Base-by-base conservation (phyloP, 2,888 invertebrate genomes). In the Calameuta idolon region DNA sequence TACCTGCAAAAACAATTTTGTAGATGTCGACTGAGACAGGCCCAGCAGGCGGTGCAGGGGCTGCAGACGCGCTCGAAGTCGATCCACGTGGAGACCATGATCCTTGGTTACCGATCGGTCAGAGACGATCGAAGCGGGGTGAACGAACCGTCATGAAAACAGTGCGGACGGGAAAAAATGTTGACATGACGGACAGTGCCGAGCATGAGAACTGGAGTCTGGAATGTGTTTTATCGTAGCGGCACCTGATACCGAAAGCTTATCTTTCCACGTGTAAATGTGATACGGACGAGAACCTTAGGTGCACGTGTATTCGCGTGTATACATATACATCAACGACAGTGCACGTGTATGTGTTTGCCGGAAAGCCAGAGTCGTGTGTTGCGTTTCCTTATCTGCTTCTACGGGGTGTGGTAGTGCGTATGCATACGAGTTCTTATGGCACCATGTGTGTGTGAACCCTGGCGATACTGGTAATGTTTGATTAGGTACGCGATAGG, bases 201-300 rank as follows among this genome's bases (percentile, higher is more conserved):
- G 81, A 77, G 85, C 83, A 81, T 82, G 84, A 85, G 85, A 86
- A 89, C 89, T 88, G 88, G 80, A 77, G 84, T 81, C 83, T 84
- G 88, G 89, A 87, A 89, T 88, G 88, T 82, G 80, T 79, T 85
- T 88, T 84, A 83, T 84, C 85, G 83, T 79, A 76, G 75, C 79
- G 84, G 79, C 86, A 85, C 85, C 87, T 86, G 89, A 88, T 89
- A 89, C 88, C 87, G 84, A 84, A 85, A 85, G 79, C 84, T 86
- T 86, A 86, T 86, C 85, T 77, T 77, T 68, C 69, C 73, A 75
- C 55, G 34, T 77, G 37, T 68, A 33, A 35, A 40, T 23, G 30
- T 31, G n/a, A 74, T 74, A 74, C 23, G n/a, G 12, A 15, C 71
- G 31, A 71, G 71, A 33, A 34, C 71, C 30, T 30, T 74, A 76